A percentile compares a stretch with the other conserved stretches of the same genome.
Evolutionary conservation across 30 jellyfish, hydroid and myxozoan genomes (phyloP).

Genomic region (Hydra vulgaris): DNA sequence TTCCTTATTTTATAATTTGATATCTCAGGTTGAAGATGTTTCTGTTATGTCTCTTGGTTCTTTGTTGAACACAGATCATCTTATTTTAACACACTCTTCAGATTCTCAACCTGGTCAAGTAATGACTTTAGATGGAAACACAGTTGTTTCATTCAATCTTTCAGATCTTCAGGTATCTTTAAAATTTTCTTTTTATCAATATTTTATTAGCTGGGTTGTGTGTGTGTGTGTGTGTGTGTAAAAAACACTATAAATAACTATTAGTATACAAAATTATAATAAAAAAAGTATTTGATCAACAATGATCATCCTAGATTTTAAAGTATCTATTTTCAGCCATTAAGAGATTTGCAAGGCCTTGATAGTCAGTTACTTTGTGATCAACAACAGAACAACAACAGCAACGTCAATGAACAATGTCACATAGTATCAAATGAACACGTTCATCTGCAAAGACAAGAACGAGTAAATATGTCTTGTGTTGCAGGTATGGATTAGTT

Average conservation of each 20-base stretch:
- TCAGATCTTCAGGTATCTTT: conserved; percentile 21
- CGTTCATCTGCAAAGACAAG: background rate
- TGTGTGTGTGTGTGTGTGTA: no score
- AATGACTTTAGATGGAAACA: background rate
- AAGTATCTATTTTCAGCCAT: background rate
- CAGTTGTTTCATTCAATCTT: conserved; percentile 12
- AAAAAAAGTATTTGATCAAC: no score
- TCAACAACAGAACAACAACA: background rate
- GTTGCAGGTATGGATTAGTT: background rate
- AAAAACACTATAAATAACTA: background rate
- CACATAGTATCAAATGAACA: background rate
- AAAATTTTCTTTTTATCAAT: background rate
- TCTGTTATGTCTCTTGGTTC: background rate
- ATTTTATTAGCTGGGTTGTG: no score
- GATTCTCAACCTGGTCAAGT: conserved; percentile 7
- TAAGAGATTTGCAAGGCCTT: background rate
- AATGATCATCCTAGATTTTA: background rate
- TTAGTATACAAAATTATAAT: background rate
- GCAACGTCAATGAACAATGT: background rate
- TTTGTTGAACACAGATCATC: background rate
- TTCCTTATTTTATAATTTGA: no score
- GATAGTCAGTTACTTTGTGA: background rate
- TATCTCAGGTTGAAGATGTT: background rate
- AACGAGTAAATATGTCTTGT: background rate
- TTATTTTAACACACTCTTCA: background rate